Base-by-base conservation (phyloP, 1,140 invertebrate genomes). In the Hirudo medicinalis region DNA sequence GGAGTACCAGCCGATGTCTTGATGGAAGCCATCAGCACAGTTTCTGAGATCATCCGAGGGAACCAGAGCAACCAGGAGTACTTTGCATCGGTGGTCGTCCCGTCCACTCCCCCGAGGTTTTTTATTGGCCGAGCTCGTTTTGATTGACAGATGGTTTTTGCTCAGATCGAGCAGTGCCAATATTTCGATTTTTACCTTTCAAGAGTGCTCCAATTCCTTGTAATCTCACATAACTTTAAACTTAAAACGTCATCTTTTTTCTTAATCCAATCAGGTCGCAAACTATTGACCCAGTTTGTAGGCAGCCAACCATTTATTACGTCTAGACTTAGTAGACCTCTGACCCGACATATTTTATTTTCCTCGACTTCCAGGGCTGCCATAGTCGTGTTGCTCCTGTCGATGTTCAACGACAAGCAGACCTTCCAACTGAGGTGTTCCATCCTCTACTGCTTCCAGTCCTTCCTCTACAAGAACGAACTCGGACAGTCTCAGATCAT, bases 351-450 rank as follows among this genome's bases (percentile, higher is more conserved):
- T 36, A 36, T 36, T 36, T 36, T 36, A 36, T 36, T 36, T 36
- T 6, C 32, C 2, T 36, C 43, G 1, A 17, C 9, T 49, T 49
- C 11, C 75, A 89, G 88, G 67, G 91, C 95, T 0, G 92, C 91
- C 0, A 89, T 99, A 67, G 89, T 98, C 0, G 90, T 98, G 57
- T 83, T 99, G 13, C 81, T 99, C 17, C 94, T 97, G 90, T 97
- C 94, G 0, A 97, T 99, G 93, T 92, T 98, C 3, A 97, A 97
- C 81, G 95, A 99, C 78, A 97, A 96, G 79, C 96, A 99, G 80
- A 89, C 92, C 19, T 91, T 98, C 79, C 82, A 87, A 13, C 81
- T 99, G 69, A 87, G 94, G 70, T 95, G 92, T 83, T 89, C 96
- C 0, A 93, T 97, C 15, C 86, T 98, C 0, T 99, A 99, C 80